Percentiles rank a stretch among this genome's conserved stretches.
These are phyloP conservation scores for Silurus lanzhouensis DNA, from an alignment of 2,797 vertebrate genomes.

Conservation along the genomic window DNA sequence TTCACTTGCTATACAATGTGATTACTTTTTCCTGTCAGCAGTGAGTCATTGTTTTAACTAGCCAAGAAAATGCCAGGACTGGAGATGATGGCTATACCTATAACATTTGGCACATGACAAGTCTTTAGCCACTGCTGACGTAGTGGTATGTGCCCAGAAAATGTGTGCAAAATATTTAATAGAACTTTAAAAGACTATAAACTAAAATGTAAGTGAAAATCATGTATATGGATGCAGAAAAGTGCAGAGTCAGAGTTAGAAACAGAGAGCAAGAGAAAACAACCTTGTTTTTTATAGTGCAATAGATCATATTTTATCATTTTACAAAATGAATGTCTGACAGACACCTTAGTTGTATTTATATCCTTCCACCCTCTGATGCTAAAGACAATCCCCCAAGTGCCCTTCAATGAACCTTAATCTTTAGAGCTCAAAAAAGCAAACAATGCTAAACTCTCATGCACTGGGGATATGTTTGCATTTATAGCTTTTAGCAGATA, in stretches of 20 bases:
- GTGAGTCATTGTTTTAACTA: conserved; percentile 17
- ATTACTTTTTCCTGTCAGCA: conserved; percentile 28
- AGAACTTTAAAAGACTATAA: neutral
- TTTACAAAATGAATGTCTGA: neutral
- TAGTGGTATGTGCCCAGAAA: neutral
- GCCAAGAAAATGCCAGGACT: conserved; percentile 8
- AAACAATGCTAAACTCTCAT: neutral
- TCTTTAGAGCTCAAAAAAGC: neutral
- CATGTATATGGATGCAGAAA: neutral
- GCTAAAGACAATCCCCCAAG: neutral
- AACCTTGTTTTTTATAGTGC: neutral
- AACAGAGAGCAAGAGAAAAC: neutral
- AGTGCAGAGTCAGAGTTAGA: neutral
- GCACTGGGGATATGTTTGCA: too few species aligned
- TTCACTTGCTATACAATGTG: conserved; percentile 1
- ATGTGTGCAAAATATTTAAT: neutral
- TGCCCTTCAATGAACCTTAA: neutral
- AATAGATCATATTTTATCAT: neutral
- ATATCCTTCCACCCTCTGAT: neutral
- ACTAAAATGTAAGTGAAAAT: neutral
- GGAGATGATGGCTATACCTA: neutral
- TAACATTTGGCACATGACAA: conserved; percentile 1
- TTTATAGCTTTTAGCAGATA: too few species aligned
- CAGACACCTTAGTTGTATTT: neutral
- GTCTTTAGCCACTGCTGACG: neutral